Evolutionary conservation across 2,888 invertebrate species (phyloP).

Genomic region (Carpatolechia fugitivella): DNA sequence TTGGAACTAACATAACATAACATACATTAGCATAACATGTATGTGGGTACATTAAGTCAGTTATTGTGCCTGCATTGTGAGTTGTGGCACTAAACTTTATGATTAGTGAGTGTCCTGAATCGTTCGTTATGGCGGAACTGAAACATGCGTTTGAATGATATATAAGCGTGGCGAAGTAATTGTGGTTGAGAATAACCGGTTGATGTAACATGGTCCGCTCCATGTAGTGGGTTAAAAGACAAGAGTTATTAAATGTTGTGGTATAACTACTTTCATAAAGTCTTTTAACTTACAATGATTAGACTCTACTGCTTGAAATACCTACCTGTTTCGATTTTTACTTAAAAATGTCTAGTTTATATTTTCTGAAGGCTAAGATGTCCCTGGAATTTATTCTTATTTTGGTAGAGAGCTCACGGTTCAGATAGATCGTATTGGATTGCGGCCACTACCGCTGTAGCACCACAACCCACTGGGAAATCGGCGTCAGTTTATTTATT

Average conservation of each 20-base stretch:
- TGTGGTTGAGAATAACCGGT: conserved; percentile 1
- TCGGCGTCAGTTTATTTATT: conserved; percentile 11
- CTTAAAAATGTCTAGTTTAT: too few relatives aligned
- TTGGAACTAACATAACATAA: background rate
- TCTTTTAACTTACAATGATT: too few relatives aligned
- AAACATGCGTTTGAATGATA: conserved; percentile 10
- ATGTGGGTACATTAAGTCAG: background rate
- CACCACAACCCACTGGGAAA: conserved; percentile 18
- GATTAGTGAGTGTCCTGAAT: conserved; percentile 1
- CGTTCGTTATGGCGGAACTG: conserved; percentile 3
- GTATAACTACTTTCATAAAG: background rate
- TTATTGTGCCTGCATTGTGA: background rate
- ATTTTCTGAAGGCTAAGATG: too few relatives aligned
- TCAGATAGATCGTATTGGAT: conserved; percentile 4
- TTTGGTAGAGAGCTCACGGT: background rate
- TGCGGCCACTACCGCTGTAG: background rate
- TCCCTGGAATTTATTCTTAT: background rate
- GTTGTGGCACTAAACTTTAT: background rate
- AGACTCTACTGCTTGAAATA: too few relatives aligned
- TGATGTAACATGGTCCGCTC: conserved; percentile 3
- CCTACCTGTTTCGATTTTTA: too few relatives aligned
- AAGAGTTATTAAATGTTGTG: background rate
- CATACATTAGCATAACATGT: background rate
- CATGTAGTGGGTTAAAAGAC: background rate
- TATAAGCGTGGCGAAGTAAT: conserved; percentile 6